phyloP scores from a whole-genome alignment of 2,113 vertebrate genomes.

The Catharus fuscescens region DNA sequence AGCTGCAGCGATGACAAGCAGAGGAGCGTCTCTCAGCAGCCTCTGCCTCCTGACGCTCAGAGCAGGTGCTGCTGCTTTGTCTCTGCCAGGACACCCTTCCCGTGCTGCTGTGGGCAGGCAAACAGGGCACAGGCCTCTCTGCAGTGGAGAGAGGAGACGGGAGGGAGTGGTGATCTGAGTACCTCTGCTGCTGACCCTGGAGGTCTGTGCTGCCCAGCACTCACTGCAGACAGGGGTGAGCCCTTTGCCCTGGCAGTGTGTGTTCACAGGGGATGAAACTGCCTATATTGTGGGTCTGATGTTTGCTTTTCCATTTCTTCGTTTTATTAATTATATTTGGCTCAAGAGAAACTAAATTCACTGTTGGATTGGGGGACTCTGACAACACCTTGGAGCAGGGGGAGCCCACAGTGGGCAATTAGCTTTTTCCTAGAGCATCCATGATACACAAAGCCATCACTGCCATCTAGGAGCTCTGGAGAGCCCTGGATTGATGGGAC shows the following conservation, averaged over 20 bases:
- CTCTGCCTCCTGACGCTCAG: background rate
- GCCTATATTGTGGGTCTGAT: background rate
- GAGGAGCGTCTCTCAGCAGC: background rate
- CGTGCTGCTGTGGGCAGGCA: fast-evolving
- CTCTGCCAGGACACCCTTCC: background rate
- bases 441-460: background rate
- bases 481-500: too few relatives aligned
- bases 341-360: background rate
- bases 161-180: fast-evolving
- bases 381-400: background rate
- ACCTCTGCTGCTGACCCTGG: background rate
- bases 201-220: background rate
- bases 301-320: background rate
- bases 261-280: background rate
- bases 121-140: background rate
- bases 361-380: background rate
- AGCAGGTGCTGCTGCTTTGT: conserved; percentile 19
- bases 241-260: background rate
- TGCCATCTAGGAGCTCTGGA: background rate
- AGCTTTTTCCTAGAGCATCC: background rate
- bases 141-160: background rate
- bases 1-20: conserved; percentile 36
- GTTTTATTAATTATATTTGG: background rate
- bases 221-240: background rate
- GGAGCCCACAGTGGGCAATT: fast-evolving